Evolutionary conservation across 1,140 invertebrate species (phyloP), one percentile per base, ranked within the genome.

Genomic region (Drosophila truncata): DNA sequence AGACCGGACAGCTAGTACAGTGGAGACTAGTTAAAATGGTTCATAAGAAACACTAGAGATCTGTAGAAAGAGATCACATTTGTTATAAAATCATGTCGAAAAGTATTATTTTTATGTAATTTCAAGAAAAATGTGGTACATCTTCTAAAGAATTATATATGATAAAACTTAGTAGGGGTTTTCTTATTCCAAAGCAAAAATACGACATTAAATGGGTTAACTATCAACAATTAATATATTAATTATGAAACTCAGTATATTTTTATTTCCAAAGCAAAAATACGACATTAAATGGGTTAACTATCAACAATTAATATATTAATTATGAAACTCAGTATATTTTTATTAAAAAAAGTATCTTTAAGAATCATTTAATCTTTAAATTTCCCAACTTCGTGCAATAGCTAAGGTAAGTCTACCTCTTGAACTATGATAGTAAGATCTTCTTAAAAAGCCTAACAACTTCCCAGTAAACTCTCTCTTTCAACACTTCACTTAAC

Each of bases 1-100:
- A 59, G 50, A 75, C 75, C 79, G 81, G 81, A 84, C 82, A 73
- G 73, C 44, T 31, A 37, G 2, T 25, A 70, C 62, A 54, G 66
- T 70, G 33, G 31, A 23, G 16, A 18, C n/a, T 29, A n/a, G 1
- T 13, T 13, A 9, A 27, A 7, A 4, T 5, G 29, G 13, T 23
- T 10, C 0, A 9, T 47, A 16, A 10, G 8, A 27, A 10, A 37
- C n/a, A n/a, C n/a, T n/a, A n/a, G n/a, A 55, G n/a, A 11, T 20
- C 29, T 7, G 25, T 9, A 2, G 11, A 4, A 11, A n/a, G 0
- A 4, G 3, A 37, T 37, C 5, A 14, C 1, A 37, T 16, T 6
- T 0, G 6, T 2, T 16, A 0, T 37, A 16, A 37, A n/a, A 41
- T 41, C 39, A 10, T 1, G 23, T 14, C 14, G 3, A 3, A 6